A percentile compares a stretch with the other conserved stretches of the same genome.
Evolutionary conservation across 2,888 invertebrate species (phyloP).

Genomic region (Drosophila subsilvestris): DNA sequence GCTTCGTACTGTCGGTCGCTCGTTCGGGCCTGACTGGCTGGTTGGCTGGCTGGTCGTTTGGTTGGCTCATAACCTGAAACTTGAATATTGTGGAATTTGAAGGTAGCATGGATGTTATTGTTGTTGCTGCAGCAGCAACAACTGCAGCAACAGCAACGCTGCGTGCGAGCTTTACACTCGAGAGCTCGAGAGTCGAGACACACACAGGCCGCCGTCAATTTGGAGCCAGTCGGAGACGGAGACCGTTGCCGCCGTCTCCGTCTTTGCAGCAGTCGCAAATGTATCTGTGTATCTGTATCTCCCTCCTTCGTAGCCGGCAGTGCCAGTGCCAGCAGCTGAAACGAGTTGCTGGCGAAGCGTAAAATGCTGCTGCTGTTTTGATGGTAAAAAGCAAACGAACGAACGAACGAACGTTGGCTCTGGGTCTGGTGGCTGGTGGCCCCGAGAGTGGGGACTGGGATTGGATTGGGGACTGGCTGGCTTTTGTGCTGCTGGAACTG

Average conservation of each 20-base stretch:
- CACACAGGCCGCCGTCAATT: slow-evolving; percentile 60
- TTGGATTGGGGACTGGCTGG: slow-evolving; percentile 43
- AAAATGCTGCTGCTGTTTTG: slow-evolving; percentile 52
- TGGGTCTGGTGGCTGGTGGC: slow-evolving; percentile 8
- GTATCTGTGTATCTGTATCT: slow-evolving; percentile 27
- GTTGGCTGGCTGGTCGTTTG: slow-evolving; percentile 53
- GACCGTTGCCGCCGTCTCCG: slow-evolving; percentile 26
- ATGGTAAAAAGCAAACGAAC: slow-evolving; percentile 1
- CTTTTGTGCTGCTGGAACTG: slow-evolving; percentile 31
- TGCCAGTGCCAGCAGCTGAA: slow-evolving; percentile 64
- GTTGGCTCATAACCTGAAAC: slow-evolving; percentile 79
- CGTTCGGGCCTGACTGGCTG: slow-evolving; percentile 16
- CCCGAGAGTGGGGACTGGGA: slow-evolving; percentile 12
- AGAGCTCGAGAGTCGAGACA: slow-evolving; percentile 8
- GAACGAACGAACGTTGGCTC: slow-evolving; percentile 6
- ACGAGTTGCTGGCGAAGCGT: slow-evolving; percentile 79
- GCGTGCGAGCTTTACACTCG: slow-evolving; percentile 79
- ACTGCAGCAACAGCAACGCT: slow-evolving; percentile 58
- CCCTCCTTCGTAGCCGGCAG: background rate
- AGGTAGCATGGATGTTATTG: slow-evolving; percentile 63
- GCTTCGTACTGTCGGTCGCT: slow-evolving; percentile 1
- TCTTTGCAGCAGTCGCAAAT: slow-evolving; percentile 19
- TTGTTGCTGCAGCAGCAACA: slow-evolving; percentile 32
- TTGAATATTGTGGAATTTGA: slow-evolving; percentile 80
- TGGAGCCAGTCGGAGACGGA: slow-evolving; percentile 63